Conservation (phyloP, 2,113 vertebrate genomes). For the Elephas maximus region DNA sequence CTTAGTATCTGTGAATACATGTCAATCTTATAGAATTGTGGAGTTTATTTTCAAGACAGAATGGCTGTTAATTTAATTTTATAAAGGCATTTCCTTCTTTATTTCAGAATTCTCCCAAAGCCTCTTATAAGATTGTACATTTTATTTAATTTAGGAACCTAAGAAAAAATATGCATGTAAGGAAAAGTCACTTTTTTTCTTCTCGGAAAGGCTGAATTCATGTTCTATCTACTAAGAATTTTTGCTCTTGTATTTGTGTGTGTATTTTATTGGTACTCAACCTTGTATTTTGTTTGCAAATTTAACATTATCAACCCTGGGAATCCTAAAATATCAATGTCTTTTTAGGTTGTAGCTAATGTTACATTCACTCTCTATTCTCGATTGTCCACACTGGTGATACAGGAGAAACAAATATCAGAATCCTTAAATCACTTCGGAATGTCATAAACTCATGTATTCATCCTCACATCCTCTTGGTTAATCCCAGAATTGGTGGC, state of each 20-base stretch:
- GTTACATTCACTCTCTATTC: constrained; percentile 41
- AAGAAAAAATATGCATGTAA: constrained; percentile 66
- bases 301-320: constrained; percentile 33
- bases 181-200: constrained; percentile 44
- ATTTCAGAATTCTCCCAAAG: constrained; percentile 68
- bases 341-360: constrained; percentile 45
- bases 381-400: constrained; percentile 73
- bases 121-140: constrained; percentile 45
- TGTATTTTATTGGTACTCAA: constrained; percentile 49
- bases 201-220: constrained; percentile 49
- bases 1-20: constrained; percentile 85
- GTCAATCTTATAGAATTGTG: constrained; percentile 85
- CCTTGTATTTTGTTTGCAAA: constrained; percentile 60
- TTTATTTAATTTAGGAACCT: constrained; percentile 72
- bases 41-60: constrained; percentile 78
- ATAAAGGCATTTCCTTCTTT: constrained; percentile 65
- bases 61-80: constrained; percentile 72
- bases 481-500: neutral
- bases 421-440: neutral
- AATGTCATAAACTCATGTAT: neutral
- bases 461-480: neutral
- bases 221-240: constrained; percentile 59
- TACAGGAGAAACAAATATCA: constrained; percentile 1
- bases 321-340: constrained; percentile 24
- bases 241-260: constrained; percentile 59